Base-by-base conservation (phyloP, 2,888 invertebrate species). In the Augochlorella aurata region DNA sequence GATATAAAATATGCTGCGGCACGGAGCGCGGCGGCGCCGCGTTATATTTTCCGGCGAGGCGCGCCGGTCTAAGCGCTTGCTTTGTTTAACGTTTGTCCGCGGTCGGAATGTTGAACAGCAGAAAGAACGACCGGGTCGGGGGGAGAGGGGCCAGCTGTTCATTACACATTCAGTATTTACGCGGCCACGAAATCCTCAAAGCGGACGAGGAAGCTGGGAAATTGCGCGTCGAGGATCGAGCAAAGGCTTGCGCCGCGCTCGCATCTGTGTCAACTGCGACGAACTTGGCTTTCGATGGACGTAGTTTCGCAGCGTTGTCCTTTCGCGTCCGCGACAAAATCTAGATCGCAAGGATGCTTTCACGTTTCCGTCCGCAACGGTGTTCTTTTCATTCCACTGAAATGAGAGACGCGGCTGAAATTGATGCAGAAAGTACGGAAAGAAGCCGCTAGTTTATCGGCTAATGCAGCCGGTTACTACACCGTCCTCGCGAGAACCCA, bases 1-100 rank as follows among this genome's bases (percentile, higher is more conserved):
- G 73, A 67, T 77, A 68, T 77, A 75, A 87, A 87, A 83, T 85
- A 87, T 85, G 81, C 82, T 72, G 66, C 49, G 71, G 75, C 78
- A 83, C 83, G 83, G 63, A 61, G 61, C 74, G 14, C 14, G 18
- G 63, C 44, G 74, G 8, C 67, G 65, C 70, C 58, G 58, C 66
- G 70, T 79, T 79, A 72, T 66, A 76, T 77, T 76, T 65, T 50
- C 70, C 76, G 9, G 5, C 38, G 61, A 38, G 38, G 38, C 24
- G 38, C 44, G 63, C 2, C 66, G 68, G 52, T 71, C 78, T 71
- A 58, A 18, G 47, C 67, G 61, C 69, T 77, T 21, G 54, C 77
- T 54, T 65, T 69, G 58, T 66, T n/a, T 50, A 71, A 71, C 67
- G 63, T 74, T 71, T 65, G 63, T 58, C 66, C 63, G 29, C 44